Evolutionary conservation across 2,797 vertebrate species (phyloP).

Genomic region (Nyctibius grandis): DNA sequence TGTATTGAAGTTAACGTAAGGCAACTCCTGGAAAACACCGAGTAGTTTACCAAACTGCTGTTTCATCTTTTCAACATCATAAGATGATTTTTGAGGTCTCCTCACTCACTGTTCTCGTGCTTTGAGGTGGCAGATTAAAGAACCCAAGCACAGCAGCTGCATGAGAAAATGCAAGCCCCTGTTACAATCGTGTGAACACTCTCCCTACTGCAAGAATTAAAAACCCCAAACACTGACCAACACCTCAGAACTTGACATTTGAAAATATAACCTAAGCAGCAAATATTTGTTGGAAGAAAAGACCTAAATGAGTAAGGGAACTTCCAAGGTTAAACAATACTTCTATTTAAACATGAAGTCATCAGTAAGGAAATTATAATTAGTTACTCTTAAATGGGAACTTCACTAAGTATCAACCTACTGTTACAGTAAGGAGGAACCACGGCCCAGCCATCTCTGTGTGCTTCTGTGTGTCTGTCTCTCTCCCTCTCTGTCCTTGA

Average conservation of each 20-base stretch:
- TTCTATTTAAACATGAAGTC: background rate
- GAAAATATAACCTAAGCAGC: background rate
- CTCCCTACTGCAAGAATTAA: background rate
- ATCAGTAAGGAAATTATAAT: background rate
- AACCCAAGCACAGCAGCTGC: background rate
- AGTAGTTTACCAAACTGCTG: background rate
- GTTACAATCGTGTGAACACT: background rate
- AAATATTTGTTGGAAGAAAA: background rate
- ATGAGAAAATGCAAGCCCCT: background rate
- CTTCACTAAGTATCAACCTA: background rate
- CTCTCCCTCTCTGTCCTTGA: background rate
- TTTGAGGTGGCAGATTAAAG: background rate
- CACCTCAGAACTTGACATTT: background rate
- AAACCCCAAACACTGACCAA: background rate
- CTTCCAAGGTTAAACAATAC: background rate
- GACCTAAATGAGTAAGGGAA: background rate
- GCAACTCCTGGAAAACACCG: background rate
- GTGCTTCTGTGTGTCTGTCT: rapidly evolving
- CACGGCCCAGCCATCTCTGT: rapidly evolving
- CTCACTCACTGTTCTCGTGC: background rate
- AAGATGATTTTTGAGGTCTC: background rate
- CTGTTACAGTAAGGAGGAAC: background rate
- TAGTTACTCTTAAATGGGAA: background rate
- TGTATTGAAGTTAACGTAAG: background rate
- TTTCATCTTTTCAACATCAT: background rate